A percentile compares a stretch with the other conserved stretches of the same genome.
Evolutionary conservation across 2,888 invertebrate species (phyloP).

Genomic region (Acanthosepion lycidas): DNA sequence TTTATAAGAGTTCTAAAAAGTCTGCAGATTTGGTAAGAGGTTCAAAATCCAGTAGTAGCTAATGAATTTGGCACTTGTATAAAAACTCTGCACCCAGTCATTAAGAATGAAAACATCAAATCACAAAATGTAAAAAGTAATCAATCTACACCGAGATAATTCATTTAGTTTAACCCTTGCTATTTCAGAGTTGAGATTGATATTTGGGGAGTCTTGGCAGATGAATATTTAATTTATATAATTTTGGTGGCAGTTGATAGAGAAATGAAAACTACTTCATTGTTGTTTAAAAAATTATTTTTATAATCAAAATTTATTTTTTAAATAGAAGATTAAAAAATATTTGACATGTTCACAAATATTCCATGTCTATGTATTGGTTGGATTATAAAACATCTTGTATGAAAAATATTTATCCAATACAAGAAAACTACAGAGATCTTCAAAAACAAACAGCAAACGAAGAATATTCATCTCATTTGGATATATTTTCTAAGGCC

Average conservation of each 20-base stretch:
- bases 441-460: not conserved
- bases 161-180: not conserved
- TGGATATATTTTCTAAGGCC: not conserved
- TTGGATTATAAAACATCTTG: constrained; percentile 2
- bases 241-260: constrained; percentile 3
- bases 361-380: not conserved
- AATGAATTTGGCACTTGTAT: not conserved
- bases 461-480: not conserved
- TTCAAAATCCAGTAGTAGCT: no score
- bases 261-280: not conserved
- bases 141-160: not conserved
- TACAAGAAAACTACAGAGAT: not conserved
- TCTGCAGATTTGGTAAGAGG: no score
- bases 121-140: not conserved
- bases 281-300: not conserved
- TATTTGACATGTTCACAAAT: constrained; percentile 14
- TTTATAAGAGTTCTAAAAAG: no score
- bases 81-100: not conserved
- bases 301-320: not conserved
- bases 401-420: constrained; percentile 16
- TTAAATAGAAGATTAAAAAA: not conserved
- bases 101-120: not conserved
- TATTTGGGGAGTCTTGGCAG: not conserved
- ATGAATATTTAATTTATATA: not conserved
- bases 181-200: not conserved